Evolutionary conservation across 2,113 vertebrate genomes (phyloP).

Genomic region (Trogon melanurus): DNA sequence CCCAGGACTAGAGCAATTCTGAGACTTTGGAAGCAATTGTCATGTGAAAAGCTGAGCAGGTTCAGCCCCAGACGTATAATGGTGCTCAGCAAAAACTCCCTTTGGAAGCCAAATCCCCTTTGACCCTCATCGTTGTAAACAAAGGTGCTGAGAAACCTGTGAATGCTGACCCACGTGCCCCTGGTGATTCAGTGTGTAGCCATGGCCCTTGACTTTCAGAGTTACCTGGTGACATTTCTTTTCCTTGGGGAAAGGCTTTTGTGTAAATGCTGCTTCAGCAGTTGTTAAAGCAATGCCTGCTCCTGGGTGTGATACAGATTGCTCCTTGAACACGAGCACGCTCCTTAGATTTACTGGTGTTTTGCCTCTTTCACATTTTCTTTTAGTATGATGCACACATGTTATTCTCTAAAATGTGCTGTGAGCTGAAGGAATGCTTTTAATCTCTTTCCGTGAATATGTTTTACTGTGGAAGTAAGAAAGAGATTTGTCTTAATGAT

Average conservation of each 20-base stretch:
- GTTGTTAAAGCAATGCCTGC: background rate
- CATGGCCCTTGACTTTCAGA: background rate
- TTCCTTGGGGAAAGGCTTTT: background rate
- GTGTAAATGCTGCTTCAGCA: background rate
- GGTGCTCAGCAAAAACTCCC: background rate
- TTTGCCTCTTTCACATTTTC: background rate
- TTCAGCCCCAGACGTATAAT: background rate
- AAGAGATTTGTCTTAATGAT: background rate
- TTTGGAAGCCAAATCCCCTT: background rate
- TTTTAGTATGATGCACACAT: background rate
- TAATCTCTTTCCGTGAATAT: background rate
- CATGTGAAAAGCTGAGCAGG: background rate
- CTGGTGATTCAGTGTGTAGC: background rate
- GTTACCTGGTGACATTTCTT: background rate
- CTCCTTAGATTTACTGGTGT: background rate
- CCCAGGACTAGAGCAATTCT: background rate
- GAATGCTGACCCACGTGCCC: background rate
- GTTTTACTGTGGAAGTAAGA: background rate
- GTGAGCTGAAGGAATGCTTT: background rate
- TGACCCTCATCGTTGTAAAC: background rate
- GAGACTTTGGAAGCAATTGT: background rate
- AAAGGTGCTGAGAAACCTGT: background rate
- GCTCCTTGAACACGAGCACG: background rate
- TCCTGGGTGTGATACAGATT: rapidly evolving
- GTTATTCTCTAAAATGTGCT: background rate